These are phyloP conservation scores for Paracentrotus lividus DNA, from an alignment of 53 echinoderm and acorn worm genomes.

Conservation along the genomic window DNA sequence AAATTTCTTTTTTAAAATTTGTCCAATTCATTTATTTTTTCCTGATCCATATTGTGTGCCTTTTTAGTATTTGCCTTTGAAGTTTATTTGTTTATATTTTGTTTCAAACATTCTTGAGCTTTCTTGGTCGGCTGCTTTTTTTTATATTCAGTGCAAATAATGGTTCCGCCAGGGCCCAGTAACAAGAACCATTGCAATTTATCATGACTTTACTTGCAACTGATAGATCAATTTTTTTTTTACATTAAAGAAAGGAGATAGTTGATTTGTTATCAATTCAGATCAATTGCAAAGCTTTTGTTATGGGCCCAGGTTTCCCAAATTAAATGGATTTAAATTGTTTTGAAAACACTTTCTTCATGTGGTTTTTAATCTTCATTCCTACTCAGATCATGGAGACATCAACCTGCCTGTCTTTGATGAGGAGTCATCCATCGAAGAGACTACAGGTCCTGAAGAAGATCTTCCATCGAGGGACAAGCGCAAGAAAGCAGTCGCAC, in stretches of 20 bases:
- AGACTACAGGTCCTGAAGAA: conserved; percentile 55
- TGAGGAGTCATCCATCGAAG: conserved; percentile 44
- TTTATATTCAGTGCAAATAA: no score
- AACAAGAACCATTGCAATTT: no score
- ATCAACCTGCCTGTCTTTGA: conserved; percentile 46
- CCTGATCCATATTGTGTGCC: no score
- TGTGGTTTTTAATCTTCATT: neutral
- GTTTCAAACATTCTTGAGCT: no score
- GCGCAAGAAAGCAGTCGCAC: conserved; percentile 15
- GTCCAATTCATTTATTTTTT: neutral
- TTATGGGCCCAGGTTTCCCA: no score
- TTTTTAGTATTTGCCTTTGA: no score
- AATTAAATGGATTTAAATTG: no score
- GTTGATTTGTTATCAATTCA: neutral
- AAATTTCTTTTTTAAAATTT: neutral
- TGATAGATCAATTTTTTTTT: neutral
- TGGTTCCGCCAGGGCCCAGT: no score
- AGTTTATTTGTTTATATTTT: no score
- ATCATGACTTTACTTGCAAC: no score
- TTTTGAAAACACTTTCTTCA: neutral
- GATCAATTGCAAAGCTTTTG: no score
- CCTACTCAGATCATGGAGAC: conserved; percentile 52
- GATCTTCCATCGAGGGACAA: conserved; percentile 33
- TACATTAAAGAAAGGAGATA: neutral
- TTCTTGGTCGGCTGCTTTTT: no score